Base-by-base conservation (phyloP, 2,888 invertebrate species). In the Cynaeus angustus region DNA sequence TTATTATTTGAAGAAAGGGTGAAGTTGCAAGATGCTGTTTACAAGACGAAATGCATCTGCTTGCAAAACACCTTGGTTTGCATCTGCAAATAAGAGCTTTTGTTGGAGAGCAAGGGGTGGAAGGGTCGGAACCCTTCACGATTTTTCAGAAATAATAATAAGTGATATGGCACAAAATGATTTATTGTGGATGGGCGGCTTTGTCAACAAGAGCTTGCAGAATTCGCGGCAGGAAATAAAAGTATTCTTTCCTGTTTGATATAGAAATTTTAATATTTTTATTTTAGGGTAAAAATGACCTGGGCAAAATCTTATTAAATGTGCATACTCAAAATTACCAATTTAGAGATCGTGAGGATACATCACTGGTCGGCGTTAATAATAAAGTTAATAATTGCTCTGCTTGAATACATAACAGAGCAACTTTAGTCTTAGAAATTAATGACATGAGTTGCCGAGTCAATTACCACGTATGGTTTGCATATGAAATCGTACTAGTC, bases 1-100 rank as follows among this genome's bases (percentile, higher is more conserved):
- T 55, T 46, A n/a, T n/a, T 30, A 38, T 53, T 50, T 43, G 64
- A 64, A 64, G 64, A 64, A 64, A 53, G 64, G 64, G 64, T 64
- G 53, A 53, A 61, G 16, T 16, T 50, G 50, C 16, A 50, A 33
- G 26, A 52, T 50, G 61, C 10, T 67, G 66, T 70, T 70, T 67
- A 66, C 66, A 61, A 66, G 38, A 66, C 46, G 38, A 48, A 58
- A 61, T 53, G 55, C 70, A 70, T 70, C 70, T 70, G 70, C 70
- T 62, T 59, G 41, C 56, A 56, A 56, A 64, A 33, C 56, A 66
- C 64, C 66, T 66, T 46, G 58, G 37, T 50, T 55, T 62, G 62
- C 70, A 70, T 70, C 70, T 70, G 70, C 62, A 62, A 66, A 69
- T 46, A 26, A 33, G 38, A 6, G 52, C 46, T 52, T 58, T 68